Conservation (phyloP, 2,888 invertebrate species). For the Archaeoteleia sp. region DNA sequence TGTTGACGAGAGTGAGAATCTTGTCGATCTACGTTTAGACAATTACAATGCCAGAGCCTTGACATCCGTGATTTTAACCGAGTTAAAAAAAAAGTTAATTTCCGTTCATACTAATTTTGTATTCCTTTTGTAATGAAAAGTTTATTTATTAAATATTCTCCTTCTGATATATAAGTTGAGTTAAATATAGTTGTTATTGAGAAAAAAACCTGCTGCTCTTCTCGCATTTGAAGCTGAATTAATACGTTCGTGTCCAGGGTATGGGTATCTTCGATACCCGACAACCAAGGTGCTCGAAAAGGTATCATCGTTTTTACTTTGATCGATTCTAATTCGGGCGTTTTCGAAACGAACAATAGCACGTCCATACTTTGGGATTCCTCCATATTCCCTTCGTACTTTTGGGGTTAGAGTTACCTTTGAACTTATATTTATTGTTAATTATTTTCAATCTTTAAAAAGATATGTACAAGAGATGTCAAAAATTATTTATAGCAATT, state of each 20-base stretch:
- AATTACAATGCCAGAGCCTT: no score
- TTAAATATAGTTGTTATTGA: no score
- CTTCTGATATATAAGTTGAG: no score
- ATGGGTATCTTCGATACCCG: constrained; percentile 30
- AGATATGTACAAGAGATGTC: no score
- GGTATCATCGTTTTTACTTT: constrained; percentile 8
- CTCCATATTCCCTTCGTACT: constrained; percentile 12
- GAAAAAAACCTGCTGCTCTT: constrained; percentile 48
- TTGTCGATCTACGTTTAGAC: no score
- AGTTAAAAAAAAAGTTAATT: no score
- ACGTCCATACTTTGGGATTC: constrained; percentile 30
- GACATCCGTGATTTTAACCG: no score
- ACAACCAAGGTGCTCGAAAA: constrained; percentile 45
- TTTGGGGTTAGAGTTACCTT: no score
- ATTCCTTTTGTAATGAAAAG: not conserved
- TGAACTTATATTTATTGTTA: no score
- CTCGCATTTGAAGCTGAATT: constrained; percentile 11
- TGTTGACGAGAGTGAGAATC: no score
- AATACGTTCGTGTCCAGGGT: not conserved
- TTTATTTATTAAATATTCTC: no score
- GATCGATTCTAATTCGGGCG: constrained; percentile 18
- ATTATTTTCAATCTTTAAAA: no score
- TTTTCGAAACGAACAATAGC: constrained; percentile 39
- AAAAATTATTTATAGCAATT: not conserved
- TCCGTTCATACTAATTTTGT: not conserved